These are phyloP conservation scores for Atlantisia rogersi DNA, from an alignment of 2,113 vertebrate species.

Conservation along the genomic window DNA sequence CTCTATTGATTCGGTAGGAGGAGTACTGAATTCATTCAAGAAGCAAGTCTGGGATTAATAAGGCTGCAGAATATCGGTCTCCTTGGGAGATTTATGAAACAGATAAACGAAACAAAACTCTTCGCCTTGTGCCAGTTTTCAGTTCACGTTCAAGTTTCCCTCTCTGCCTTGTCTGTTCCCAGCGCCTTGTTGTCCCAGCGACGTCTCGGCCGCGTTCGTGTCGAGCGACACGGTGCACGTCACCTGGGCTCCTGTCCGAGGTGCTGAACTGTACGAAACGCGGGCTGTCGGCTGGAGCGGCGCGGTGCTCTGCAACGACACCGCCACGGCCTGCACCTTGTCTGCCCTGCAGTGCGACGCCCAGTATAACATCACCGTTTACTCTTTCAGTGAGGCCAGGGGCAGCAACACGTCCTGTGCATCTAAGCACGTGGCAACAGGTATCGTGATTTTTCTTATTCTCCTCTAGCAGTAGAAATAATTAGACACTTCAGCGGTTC, in stretches of 20 bases:
- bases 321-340: constrained; percentile 81
- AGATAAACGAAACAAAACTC: background rate
- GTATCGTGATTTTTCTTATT: background rate
- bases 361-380: constrained; percentile 81
- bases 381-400: constrained; percentile 84
- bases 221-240: constrained; percentile 86
- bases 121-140: background rate
- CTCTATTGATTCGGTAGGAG: background rate
- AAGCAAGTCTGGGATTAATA: background rate
- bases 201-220: constrained; percentile 72
- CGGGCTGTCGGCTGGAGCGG: constrained; percentile 68
- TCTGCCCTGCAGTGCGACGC: constrained; percentile 85
- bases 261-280: constrained; percentile 87
- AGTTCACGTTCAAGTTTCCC: background rate
- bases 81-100: background rate
- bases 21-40: background rate
- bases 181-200: constrained; percentile 92
- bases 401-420: constrained; percentile 83
- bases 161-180: background rate
- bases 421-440: constrained; percentile 78
- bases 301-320: constrained; percentile 82
- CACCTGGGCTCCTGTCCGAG: constrained; percentile 84
- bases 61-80: background rate
- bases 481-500: background rate
- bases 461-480: background rate